Percentiles rank a stretch among this genome's conserved stretches.
Conservation (phyloP, 2,797 vertebrate genomes). For the Bufotes viridis region DNA sequence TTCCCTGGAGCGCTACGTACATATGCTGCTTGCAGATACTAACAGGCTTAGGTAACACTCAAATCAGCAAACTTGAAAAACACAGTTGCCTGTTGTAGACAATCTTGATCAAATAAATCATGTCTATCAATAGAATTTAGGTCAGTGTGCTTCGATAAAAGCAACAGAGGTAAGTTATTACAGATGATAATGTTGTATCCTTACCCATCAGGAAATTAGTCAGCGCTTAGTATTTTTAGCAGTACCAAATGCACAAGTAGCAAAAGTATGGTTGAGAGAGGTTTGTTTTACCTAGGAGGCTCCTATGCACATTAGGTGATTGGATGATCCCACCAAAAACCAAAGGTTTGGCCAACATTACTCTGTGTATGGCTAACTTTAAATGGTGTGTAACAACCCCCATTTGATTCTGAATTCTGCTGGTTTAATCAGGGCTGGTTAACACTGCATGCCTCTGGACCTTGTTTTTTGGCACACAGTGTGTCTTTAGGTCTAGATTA, state of each 20-base stretch:
- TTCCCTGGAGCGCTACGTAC: slow-evolving; percentile 93
- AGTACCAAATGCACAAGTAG: too few species aligned
- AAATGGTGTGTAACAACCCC: background rate
- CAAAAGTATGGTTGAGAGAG: too few species aligned
- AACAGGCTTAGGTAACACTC: slow-evolving; percentile 82
- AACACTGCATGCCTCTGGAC: too few species aligned
- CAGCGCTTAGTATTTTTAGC: background rate
- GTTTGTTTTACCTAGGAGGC: too few species aligned
- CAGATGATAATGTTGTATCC: background rate
- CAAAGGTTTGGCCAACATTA: too few species aligned
- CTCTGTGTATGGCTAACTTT: too few species aligned
- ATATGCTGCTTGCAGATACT: slow-evolving; percentile 88
- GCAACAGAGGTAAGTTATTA: background rate
- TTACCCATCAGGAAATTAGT: too few species aligned
- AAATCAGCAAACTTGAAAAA: background rate
- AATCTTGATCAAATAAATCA: background rate
- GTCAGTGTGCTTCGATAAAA: background rate
- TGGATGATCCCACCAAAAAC: too few species aligned
- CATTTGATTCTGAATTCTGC: background rate
- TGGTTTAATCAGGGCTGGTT: too few species aligned
- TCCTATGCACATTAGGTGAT: too few species aligned
- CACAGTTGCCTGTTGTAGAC: background rate
- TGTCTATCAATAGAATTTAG: background rate
- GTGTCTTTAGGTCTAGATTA: too few species aligned
- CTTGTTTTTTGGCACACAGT: too few species aligned